These are phyloP conservation scores for Agonopterix heracliana DNA, from an alignment of 2,888 invertebrate species.

Conservation along the genomic window DNA sequence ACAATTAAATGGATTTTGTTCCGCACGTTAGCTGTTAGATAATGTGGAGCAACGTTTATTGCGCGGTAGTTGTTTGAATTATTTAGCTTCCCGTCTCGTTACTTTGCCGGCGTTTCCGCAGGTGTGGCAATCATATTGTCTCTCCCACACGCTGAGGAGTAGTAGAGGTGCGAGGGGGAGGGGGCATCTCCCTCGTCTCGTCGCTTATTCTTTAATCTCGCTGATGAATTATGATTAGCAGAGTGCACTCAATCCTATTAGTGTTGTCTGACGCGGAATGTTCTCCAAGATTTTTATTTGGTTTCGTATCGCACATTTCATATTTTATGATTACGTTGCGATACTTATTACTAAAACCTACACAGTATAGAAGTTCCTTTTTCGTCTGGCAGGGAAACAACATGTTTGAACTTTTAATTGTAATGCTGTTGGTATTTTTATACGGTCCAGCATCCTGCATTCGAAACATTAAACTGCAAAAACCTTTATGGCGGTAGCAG, in stretches of 20 bases:
- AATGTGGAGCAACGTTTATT: slow-evolving; percentile 42
- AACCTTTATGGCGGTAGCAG: slow-evolving; percentile 60
- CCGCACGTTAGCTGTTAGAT: slow-evolving; percentile 8
- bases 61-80: slow-evolving; percentile 59
- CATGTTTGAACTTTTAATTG: too few relatives aligned
- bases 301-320: slow-evolving; percentile 10
- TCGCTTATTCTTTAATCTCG: slow-evolving; percentile 72
- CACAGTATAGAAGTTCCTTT: too few relatives aligned
- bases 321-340: not conserved
- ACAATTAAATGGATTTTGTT: slow-evolving; percentile 6
- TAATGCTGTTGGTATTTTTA: too few relatives aligned
- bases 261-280: slow-evolving; percentile 47
- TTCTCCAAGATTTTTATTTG: slow-evolving; percentile 48
- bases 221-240: slow-evolving; percentile 76
- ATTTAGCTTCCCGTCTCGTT: slow-evolving; percentile 71
- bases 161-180: slow-evolving; percentile 15
- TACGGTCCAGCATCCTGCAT: slow-evolving; percentile 30
- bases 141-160: slow-evolving; percentile 39
- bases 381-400: too few relatives aligned
- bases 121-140: slow-evolving; percentile 75
- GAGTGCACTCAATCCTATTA: slow-evolving; percentile 73
- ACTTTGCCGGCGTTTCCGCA: slow-evolving; percentile 70
- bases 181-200: slow-evolving; percentile 38
- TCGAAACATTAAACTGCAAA: slow-evolving; percentile 65
- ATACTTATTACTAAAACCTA: too few relatives aligned